Conservation (phyloP, 2,888 invertebrate species). For the Sinhomidia bicolor region DNA sequence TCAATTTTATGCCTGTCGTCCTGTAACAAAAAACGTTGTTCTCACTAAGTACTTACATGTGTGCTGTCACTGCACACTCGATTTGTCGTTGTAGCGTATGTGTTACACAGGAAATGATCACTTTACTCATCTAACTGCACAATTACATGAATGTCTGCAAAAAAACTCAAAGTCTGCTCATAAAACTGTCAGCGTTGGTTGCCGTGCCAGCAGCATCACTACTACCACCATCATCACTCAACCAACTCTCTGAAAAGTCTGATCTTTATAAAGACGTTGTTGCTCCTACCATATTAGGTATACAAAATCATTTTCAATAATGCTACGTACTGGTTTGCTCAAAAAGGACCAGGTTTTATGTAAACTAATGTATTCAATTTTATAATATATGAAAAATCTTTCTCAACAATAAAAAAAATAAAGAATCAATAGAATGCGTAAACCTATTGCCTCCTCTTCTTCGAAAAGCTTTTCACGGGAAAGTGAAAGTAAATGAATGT, state of each 20-base stretch:
- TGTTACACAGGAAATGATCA: conserved; percentile 75
- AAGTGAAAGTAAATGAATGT: neutral
- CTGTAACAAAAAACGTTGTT: neutral
- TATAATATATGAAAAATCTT: too few relatives aligned
- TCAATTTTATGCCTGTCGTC: conserved; percentile 12
- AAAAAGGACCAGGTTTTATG: neutral
- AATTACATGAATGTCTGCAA: conserved; percentile 65
- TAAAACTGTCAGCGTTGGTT: conserved; percentile 26
- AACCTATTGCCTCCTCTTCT: neutral
- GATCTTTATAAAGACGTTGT: neutral
- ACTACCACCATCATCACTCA: conserved; percentile 6
- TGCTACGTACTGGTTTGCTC: neutral
- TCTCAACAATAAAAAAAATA: too few relatives aligned
- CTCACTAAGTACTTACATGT: neutral
- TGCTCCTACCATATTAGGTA: neutral
- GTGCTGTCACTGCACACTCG: neutral
- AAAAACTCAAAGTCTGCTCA: conserved; percentile 36
- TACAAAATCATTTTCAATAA: neutral
- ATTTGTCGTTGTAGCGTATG: conserved; percentile 28
- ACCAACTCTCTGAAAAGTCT: neutral
- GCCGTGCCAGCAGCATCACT: neutral
- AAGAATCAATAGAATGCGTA: too few relatives aligned
- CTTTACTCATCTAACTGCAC: conserved; percentile 72
- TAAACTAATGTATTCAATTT: too few relatives aligned
- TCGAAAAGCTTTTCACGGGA: neutral